phyloP scores from a whole-genome alignment of 2,113 vertebrate species.

The Sterna hirundo region DNA sequence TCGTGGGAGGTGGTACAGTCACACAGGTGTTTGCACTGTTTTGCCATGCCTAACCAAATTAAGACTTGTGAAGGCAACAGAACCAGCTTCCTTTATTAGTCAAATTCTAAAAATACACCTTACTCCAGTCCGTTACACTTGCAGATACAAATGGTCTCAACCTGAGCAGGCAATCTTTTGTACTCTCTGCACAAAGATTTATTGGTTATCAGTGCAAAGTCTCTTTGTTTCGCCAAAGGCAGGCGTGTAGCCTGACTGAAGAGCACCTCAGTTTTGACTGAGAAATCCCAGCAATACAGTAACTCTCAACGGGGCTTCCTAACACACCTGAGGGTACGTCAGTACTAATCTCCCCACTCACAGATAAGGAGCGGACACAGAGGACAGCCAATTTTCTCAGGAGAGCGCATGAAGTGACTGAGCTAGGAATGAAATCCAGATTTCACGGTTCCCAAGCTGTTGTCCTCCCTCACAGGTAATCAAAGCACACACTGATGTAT shows the following conservation, averaged over 20 bases:
- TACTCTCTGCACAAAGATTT: neutral
- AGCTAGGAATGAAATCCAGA: neutral
- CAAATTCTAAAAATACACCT: neutral
- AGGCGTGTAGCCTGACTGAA: neutral
- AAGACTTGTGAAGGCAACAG: neutral
- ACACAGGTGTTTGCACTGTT: neutral
- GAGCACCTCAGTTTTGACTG: accelerated
- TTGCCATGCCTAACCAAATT: neutral
- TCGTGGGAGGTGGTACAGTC: neutral
- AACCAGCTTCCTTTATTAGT: neutral
- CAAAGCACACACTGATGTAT: accelerated
- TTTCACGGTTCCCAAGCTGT: neutral
- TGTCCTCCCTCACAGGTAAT: neutral
- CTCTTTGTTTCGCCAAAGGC: neutral
- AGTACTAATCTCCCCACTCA: neutral
- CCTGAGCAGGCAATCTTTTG: neutral
- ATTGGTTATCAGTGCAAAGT: accelerated
- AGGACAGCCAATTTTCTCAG: neutral
- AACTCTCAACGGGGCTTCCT: neutral
- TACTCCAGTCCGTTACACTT: neutral
- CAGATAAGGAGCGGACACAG: neutral
- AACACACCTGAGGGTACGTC: neutral
- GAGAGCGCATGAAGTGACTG: neutral
- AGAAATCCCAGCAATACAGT: neutral
- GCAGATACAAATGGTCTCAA: neutral